Conservation (phyloP, 2,888 invertebrate genomes). For the Mechanitis messenoides region DNA sequence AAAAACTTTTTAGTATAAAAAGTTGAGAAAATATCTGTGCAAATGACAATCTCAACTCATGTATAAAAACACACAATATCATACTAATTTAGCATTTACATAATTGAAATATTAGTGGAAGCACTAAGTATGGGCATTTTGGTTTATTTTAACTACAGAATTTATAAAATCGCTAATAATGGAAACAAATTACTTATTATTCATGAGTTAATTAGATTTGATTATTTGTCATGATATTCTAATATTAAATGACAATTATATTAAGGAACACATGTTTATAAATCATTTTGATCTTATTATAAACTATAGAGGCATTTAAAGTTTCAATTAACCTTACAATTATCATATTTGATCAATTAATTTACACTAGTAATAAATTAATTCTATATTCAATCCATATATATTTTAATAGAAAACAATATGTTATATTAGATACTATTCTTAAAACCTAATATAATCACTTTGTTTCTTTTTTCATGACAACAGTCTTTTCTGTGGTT, state of each 20-base stretch:
- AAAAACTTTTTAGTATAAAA: too few species aligned
- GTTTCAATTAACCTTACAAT: conserved; percentile 10
- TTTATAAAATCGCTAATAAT: background rate
- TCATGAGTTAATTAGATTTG: too few species aligned
- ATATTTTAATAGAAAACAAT: conserved; percentile 29
- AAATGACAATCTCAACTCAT: too few species aligned
- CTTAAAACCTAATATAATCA: conserved; percentile 35
- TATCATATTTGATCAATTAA: conserved; percentile 23
- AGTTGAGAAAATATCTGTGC: too few species aligned
- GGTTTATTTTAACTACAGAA: too few species aligned
- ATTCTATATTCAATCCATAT: conserved; percentile 24
- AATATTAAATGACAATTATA: background rate
- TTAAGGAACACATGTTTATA: conserved; percentile 3
- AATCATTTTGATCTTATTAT: background rate
- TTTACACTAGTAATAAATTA: conserved; percentile 30
- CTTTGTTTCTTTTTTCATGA: conserved; percentile 58
- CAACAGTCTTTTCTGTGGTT: conserved; percentile 61
- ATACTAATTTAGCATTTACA: too few species aligned
- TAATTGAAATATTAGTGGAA: background rate
- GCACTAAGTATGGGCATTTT: background rate
- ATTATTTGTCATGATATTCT: background rate
- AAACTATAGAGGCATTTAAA: conserved; percentile 13
- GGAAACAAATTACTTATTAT: too few species aligned
- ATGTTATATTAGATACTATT: conserved; percentile 28
- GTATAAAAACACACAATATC: too few species aligned